Conservation (phyloP, 2,888 invertebrate species). For the Synergus japonicus region DNA sequence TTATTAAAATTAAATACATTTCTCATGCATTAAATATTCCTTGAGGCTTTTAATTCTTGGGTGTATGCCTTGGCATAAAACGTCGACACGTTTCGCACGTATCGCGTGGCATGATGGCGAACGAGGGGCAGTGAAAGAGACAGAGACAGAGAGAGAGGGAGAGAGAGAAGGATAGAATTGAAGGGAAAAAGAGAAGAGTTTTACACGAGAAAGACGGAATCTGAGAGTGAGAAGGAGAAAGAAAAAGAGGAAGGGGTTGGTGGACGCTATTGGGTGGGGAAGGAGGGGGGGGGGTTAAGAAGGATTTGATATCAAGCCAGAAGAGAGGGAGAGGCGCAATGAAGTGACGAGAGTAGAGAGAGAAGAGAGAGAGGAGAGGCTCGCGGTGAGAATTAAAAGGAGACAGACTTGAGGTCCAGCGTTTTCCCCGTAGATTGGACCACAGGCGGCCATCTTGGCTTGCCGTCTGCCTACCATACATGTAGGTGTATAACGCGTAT, state of each 20-base stretch:
- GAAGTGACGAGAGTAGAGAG: conserved; percentile 45
- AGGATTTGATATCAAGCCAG: conserved; percentile 51
- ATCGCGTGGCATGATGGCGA: conserved; percentile 62
- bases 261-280: conserved; percentile 50
- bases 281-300: conserved; percentile 31
- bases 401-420: conserved; percentile 63
- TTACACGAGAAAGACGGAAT: conserved; percentile 7
- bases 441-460: conserved; percentile 69
- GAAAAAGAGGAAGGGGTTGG: conserved; percentile 60
- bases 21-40: neutral
- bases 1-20: neutral
- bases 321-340: conserved; percentile 44
- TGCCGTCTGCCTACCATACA: conserved; percentile 56
- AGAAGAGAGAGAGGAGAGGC: conserved; percentile 37
- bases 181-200: conserved; percentile 43
- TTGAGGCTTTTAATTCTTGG: neutral
- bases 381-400: conserved; percentile 61
- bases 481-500: conserved; percentile 55
- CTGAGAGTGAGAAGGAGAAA: conserved; percentile 49
- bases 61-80: conserved; percentile 49
- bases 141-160: neutral
- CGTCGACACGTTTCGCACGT: conserved; percentile 58
- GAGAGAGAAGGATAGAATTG: conserved; percentile 23
- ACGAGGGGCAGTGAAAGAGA: conserved; percentile 45
- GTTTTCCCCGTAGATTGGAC: conserved; percentile 67